phyloP scores from a whole-genome alignment of 23 tunicate genomes.

The Botrylloides violaceus region DNA sequence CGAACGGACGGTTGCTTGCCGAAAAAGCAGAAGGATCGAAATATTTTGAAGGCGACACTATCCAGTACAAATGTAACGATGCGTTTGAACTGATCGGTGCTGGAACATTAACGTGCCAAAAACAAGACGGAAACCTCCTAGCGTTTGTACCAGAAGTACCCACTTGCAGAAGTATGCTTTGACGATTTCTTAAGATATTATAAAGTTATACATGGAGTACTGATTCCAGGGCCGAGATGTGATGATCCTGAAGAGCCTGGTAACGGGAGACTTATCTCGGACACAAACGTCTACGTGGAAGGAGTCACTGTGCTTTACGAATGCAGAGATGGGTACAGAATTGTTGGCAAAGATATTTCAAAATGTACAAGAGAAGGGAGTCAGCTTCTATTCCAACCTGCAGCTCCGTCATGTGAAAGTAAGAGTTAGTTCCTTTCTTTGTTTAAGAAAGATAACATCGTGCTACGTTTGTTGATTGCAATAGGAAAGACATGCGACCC shows the following conservation, averaged over 20 bases:
- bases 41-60: conserved; percentile 20
- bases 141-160: conserved; percentile 3
- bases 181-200: background rate
- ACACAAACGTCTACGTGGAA: background rate
- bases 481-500: conserved; percentile 20
- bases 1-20: conserved; percentile 4
- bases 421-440: too few species aligned
- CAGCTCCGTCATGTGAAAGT: conserved; percentile 26
- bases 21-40: background rate
- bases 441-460: too few species aligned
- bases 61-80: conserved; percentile 29
- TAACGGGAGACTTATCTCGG: conserved; percentile 12
- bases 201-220: background rate
- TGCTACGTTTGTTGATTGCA: too few species aligned
- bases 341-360: conserved; percentile 7
- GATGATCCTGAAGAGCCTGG: background rate
- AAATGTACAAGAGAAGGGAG: background rate
- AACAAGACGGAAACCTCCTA: background rate
- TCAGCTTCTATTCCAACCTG: background rate
- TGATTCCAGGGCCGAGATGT: background rate
- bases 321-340: conserved; percentile 4
- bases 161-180: background rate
- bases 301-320: conserved; percentile 17
- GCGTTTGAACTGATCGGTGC: conserved; percentile 19
- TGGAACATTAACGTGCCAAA: background rate